A percentile compares a stretch with the other conserved stretches of the same genome.
phyloP scores from a whole-genome alignment of 2,113 vertebrate genomes.

The Petrocephalus zakoni region DNA sequence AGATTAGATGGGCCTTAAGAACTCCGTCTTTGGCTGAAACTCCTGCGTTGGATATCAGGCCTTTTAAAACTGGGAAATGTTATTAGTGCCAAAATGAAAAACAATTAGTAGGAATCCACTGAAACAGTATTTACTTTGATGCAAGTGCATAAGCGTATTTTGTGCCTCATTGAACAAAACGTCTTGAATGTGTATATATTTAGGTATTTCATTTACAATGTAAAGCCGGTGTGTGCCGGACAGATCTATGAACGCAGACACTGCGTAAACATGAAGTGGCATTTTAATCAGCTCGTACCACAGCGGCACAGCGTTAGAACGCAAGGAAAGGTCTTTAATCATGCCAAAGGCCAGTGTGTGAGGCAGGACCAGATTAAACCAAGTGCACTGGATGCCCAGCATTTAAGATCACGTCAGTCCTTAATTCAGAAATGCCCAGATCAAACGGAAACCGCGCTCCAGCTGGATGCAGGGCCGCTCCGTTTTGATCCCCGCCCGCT shows the following conservation, averaged over 20 bases:
- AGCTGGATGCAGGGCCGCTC: background rate
- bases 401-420: background rate
- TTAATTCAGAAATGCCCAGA: background rate
- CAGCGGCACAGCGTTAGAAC: background rate
- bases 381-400: background rate
- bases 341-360: background rate
- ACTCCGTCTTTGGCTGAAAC: background rate
- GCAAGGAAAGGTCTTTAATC: background rate
- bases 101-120: background rate
- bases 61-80: background rate
- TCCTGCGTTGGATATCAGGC: background rate
- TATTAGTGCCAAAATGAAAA: background rate
- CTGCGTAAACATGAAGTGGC: constrained; percentile 2
- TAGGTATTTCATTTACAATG: background rate
- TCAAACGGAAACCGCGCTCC: background rate
- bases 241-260: background rate
- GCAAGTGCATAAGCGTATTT: background rate
- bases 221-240: background rate
- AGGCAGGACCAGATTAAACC: background rate
- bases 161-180: background rate
- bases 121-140: background rate
- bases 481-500: background rate
- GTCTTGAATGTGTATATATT: background rate
- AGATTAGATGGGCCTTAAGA: background rate
- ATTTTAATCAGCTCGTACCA: background rate